Base-by-base conservation (phyloP, 2,888 invertebrate species). In the Drosophila mulleri region DNA sequence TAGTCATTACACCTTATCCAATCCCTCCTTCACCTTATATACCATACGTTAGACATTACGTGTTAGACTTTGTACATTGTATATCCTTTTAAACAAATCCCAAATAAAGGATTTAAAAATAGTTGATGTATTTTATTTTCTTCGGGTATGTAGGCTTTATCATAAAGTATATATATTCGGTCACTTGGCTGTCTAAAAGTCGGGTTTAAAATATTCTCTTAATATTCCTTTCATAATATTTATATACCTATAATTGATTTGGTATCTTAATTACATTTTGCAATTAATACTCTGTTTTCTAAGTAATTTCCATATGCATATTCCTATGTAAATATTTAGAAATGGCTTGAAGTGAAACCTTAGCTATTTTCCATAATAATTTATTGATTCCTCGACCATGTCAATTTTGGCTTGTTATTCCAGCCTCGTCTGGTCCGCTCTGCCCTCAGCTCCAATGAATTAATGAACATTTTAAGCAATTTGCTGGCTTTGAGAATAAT, bases 401-500 rank as follows among this genome's bases (percentile, higher is more conserved):
- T 64, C 29, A 37, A 32, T 35, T 50, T 26, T 12, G 42, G 20
- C 5, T 39, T 37, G 14, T 26, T 45, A 9, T 45, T 3, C 8
- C 16, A 8, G 8, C 8, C 16, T 7, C 23, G 14, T 2, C 14
- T 45, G 45, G 7, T 14, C 7, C 16, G 37, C 37, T 12, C 4
- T 23, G 32, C 18, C 52, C 20, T 48, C 52, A 26, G 14, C 9
- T 29, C 29, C 39, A 69, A 57, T 53, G 61, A 47, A 67, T 57
- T 52, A 62, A 57, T 57, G 56, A 29, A 62, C 26, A 75, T 60
- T 80, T 77, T 48, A 42, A 67, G 63, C 57, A 64, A 59, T 61
- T 70, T 71, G 66, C 41, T 42, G 56, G 64, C 58, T 60, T 20
- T 44, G 20, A 74, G 62, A 74, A 74, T 66, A 59, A 70, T 72